Conservation (phyloP, 2,888 invertebrate species). For the Parnassius smintheus region DNA sequence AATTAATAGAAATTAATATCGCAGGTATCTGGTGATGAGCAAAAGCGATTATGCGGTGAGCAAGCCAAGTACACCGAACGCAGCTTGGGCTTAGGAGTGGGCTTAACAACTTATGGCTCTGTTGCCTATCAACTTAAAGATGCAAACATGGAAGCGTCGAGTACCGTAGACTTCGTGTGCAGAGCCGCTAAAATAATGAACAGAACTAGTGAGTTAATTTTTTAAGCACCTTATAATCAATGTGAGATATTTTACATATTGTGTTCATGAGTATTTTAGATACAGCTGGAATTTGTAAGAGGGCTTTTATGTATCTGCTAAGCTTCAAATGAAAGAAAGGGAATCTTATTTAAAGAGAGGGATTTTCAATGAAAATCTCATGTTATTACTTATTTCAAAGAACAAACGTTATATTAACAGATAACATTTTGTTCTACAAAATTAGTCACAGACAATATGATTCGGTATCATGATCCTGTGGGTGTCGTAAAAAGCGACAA, state of each 20-base stretch:
- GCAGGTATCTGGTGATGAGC: slow-evolving; percentile 88
- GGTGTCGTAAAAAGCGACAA: no score
- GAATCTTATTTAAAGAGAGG: no score
- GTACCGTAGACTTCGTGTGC: slow-evolving; percentile 87
- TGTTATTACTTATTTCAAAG: no score
- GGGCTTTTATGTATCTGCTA: no score
- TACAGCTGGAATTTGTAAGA: no score
- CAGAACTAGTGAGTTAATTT: slow-evolving; percentile 82
- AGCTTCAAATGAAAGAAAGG: no score
- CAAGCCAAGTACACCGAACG: slow-evolving; percentile 80
- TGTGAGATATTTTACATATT: background rate
- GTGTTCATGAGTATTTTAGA: no score
- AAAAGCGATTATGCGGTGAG: slow-evolving; percentile 84
- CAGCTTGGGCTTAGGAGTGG: slow-evolving; percentile 66
- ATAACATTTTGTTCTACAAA: no score
- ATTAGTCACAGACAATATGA: no score
- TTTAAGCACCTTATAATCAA: background rate
- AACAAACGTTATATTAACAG: no score
- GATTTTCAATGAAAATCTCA: no score
- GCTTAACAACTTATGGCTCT: slow-evolving; percentile 86
- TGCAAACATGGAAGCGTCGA: slow-evolving; percentile 88
- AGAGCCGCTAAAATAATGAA: slow-evolving; percentile 87
- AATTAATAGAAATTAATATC: background rate
- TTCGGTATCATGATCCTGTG: no score
- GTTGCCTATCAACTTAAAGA: slow-evolving; percentile 90